Evolutionary conservation across 2,888 invertebrate species (phyloP).

Genomic region (Melinaea menophilus): DNA sequence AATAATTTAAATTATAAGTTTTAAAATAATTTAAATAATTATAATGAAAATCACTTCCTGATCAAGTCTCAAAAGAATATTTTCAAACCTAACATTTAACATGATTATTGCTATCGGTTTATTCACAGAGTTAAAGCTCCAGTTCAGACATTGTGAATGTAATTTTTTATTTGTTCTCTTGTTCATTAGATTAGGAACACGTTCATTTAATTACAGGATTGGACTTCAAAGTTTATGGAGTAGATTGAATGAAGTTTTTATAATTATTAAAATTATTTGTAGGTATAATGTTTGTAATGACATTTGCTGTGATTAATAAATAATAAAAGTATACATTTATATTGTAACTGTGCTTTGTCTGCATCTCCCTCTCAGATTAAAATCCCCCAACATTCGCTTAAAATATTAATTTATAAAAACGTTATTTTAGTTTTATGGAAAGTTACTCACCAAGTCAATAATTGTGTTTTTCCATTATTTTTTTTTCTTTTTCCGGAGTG

Average conservation of each 20-base stretch:
- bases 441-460: no score
- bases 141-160: constrained; percentile 46
- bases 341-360: neutral
- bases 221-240: constrained; percentile 38
- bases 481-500: no score
- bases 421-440: no score
- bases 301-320: neutral
- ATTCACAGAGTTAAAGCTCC: constrained; percentile 25
- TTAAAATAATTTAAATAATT: no score
- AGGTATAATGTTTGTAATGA: constrained; percentile 17
- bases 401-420: no score
- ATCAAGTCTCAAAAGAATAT: no score
- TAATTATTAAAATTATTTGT: constrained; percentile 22
- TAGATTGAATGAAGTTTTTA: constrained; percentile 51
- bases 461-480: no score
- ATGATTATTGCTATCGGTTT: no score
- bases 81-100: neutral
- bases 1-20: no score
- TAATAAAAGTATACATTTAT: constrained; percentile 13
- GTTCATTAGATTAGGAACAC: constrained; percentile 67
- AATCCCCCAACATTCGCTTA: neutral
- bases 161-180: constrained; percentile 52
- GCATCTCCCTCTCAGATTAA: neutral
- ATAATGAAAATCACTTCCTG: no score
- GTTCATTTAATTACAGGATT: constrained; percentile 71